Conservation (phyloP, 2,888 invertebrate species). For the Euphydryas editha region DNA sequence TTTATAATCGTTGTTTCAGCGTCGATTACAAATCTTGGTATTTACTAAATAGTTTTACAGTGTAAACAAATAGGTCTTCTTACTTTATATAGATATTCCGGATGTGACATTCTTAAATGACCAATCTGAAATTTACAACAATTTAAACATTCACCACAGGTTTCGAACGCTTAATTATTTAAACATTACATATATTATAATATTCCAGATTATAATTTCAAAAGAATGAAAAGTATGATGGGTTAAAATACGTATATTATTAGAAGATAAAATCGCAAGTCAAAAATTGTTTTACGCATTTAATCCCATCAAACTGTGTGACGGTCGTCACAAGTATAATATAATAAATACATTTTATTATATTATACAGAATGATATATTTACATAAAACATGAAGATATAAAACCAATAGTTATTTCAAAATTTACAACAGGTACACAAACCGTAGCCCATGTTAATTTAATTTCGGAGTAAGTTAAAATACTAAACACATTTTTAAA, state of each 20-base stretch:
- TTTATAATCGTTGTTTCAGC: conserved; percentile 76
- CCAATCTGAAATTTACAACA: conserved; percentile 74
- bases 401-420: conserved; percentile 1
- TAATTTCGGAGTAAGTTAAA: not conserved
- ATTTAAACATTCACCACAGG: conserved; percentile 32
- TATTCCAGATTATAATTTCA: not conserved
- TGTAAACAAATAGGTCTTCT: conserved; percentile 44
- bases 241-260: not conserved
- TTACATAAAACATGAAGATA: conserved; percentile 14
- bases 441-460: conserved; percentile 9
- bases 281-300: not conserved
- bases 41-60: conserved; percentile 42
- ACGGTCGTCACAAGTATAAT: conserved; percentile 7
- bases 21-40: conserved; percentile 52
- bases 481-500: not conserved
- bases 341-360: conserved; percentile 7
- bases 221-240: conserved; percentile 8
- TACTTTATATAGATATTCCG: conserved; percentile 73
- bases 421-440: conserved; percentile 15
- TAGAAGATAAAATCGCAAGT: not conserved
- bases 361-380: conserved; percentile 13
- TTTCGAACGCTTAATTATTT: not conserved
- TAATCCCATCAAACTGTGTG: conserved; percentile 20
- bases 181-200: not conserved
- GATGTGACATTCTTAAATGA: conserved; percentile 81